A percentile compares a stretch with the other conserved stretches of the same genome.
These are phyloP conservation scores for Paratilapia polleni DNA, from an alignment of 2,113 vertebrate genomes.

Conservation along the genomic window DNA sequence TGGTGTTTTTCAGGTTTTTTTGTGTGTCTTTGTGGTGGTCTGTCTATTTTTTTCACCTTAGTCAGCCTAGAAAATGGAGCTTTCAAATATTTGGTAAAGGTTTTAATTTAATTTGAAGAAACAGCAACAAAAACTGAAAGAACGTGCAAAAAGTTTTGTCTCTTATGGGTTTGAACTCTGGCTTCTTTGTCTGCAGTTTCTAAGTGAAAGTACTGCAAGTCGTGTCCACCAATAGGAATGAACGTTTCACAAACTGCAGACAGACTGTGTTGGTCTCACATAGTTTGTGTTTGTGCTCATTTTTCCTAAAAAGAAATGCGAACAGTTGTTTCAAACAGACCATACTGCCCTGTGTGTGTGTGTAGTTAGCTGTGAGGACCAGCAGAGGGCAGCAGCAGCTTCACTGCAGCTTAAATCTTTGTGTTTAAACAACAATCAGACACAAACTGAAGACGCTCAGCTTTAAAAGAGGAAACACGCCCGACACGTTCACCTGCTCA, in stretches of 20 bases:
- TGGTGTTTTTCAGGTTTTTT: neutral
- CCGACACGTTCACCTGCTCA: neutral
- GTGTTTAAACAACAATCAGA: neutral
- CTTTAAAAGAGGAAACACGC: neutral
- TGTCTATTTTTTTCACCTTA: too few relatives aligned
- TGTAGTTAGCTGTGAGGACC: neutral
- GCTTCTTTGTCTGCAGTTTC: neutral
- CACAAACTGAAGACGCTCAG: neutral
- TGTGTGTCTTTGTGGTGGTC: neutral
- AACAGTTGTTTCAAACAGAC: neutral
- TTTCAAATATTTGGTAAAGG: too few relatives aligned
- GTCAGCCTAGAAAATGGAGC: neutral
- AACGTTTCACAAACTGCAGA: neutral
- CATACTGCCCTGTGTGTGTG: neutral
- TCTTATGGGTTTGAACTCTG: neutral
- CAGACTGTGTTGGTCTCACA: neutral
- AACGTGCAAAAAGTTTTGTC: neutral
- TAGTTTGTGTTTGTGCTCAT: neutral
- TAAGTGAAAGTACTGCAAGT: neutral
- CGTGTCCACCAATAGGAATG: neutral
- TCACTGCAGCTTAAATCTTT: neutral
- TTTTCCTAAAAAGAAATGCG: neutral
- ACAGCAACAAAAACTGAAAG: neutral
- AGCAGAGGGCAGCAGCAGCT: conserved; percentile 43
- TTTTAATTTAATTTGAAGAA: too few relatives aligned